phyloP scores from a whole-genome alignment of 2,888 invertebrate genomes.

The Deilephila elpenor region DNA sequence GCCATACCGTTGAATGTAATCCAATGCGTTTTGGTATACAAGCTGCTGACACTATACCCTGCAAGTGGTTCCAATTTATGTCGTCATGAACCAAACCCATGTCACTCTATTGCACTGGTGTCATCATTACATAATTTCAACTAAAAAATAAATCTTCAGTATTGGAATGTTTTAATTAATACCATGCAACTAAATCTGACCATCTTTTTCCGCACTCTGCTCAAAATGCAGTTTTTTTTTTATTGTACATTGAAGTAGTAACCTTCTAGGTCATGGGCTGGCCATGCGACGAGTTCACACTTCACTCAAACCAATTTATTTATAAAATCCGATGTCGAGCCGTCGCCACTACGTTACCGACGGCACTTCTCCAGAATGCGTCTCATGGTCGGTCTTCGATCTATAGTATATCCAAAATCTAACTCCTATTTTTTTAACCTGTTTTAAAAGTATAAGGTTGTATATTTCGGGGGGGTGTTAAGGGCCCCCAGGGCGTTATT shows the following conservation, averaged over 20 bases:
- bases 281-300: constrained; percentile 37
- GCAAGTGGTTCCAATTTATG: not conserved
- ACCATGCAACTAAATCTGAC: not conserved
- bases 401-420: constrained; percentile 81
- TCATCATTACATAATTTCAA: not conserved
- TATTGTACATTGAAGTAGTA: constrained; percentile 63
- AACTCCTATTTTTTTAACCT: constrained; percentile 84
- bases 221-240: constrained; percentile 32
- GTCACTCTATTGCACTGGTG: too few relatives aligned
- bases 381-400: constrained; percentile 49
- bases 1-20: too few relatives aligned
- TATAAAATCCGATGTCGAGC: not conserved
- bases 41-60: not conserved
- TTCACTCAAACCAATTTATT: not conserved
- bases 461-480: constrained; percentile 69
- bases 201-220: not conserved
- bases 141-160: not conserved
- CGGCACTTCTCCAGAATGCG: constrained; percentile 19
- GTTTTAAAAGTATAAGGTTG: constrained; percentile 80
- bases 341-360: not conserved
- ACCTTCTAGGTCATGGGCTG: constrained; percentile 54
- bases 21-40: too few relatives aligned
- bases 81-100: too few relatives aligned
- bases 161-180: not conserved
- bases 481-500: constrained; percentile 66